phyloP scores from a whole-genome alignment of 1,140 invertebrate genomes.

The Aphis gossypii region DNA sequence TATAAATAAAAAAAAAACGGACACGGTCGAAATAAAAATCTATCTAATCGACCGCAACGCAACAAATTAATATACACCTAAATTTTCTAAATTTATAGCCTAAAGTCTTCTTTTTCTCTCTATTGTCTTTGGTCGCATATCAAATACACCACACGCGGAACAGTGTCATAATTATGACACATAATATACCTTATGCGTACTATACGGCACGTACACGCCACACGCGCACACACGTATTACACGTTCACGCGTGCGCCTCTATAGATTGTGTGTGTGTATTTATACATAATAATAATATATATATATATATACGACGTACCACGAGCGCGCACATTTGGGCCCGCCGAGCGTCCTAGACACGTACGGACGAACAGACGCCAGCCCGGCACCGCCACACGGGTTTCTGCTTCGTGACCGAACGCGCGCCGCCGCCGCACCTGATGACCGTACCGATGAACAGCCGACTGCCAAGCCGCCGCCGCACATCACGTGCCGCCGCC shows the following conservation, averaged over 20 bases:
- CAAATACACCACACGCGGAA: not conserved
- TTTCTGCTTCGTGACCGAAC: constrained; percentile 21
- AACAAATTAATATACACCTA: not conserved
- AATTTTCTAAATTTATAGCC: not conserved
- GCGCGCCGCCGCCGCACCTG: not conserved
- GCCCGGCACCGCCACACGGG: not conserved
- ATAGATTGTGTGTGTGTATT: not conserved
- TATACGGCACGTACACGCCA: not conserved
- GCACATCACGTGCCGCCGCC: not conserved
- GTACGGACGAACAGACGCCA: not conserved
- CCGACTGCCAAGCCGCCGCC: not conserved
- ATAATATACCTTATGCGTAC: not conserved
- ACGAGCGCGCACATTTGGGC: not conserved
- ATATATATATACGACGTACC: not conserved
- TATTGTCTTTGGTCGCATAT: not conserved
- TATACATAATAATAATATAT: not conserved
- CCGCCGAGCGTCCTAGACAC: not conserved
- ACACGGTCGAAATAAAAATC: not conserved
- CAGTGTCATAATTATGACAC: not conserved
- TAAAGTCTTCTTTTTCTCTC: not conserved
- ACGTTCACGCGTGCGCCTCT: not conserved
- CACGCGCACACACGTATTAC: not conserved
- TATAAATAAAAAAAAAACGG: not conserved
- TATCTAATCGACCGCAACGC: not conserved
- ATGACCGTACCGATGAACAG: not conserved